Percentiles rank a stretch among this genome's conserved stretches.
These are phyloP conservation scores for Psephotus haematonotus DNA, from an alignment of 2,113 vertebrate species.

Conservation along the genomic window DNA sequence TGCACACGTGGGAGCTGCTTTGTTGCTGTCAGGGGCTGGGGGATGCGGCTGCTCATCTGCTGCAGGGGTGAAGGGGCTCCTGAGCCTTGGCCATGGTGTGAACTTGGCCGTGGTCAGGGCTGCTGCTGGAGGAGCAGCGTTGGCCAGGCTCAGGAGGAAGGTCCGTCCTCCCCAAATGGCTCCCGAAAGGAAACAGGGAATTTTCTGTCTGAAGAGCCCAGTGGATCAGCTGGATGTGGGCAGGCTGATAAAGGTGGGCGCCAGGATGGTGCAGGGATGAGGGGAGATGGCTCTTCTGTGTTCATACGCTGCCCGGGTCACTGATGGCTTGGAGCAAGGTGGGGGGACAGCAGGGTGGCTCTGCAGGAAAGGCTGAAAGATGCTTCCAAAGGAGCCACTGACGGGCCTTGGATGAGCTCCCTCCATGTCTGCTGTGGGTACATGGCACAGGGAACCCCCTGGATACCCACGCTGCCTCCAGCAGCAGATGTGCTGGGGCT, in stretches of 20 bases:
- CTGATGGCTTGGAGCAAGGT: not conserved
- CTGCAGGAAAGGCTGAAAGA: not conserved
- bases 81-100: accelerated
- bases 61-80: not conserved
- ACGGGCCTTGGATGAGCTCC: not conserved
- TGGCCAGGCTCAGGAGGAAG: not conserved
- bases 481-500: accelerated
- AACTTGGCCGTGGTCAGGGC: not conserved
- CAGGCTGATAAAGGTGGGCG: not conserved
- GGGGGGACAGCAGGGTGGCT: accelerated
- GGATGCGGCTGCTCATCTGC: not conserved
- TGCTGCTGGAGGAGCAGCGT: not conserved
- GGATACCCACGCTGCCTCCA: accelerated
- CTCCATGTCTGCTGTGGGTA: accelerated
- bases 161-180: not conserved
- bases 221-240: accelerated
- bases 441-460: accelerated
- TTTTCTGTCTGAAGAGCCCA: not conserved
- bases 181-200: not conserved
- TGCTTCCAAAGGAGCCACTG: not conserved
- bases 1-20: not conserved
- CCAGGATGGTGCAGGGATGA: accelerated
- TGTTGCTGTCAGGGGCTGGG: not conserved
- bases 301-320: accelerated
- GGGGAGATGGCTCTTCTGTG: accelerated